These are phyloP conservation scores for Apotomis capreana DNA, from an alignment of 2,888 invertebrate species.

Conservation along the genomic window DNA sequence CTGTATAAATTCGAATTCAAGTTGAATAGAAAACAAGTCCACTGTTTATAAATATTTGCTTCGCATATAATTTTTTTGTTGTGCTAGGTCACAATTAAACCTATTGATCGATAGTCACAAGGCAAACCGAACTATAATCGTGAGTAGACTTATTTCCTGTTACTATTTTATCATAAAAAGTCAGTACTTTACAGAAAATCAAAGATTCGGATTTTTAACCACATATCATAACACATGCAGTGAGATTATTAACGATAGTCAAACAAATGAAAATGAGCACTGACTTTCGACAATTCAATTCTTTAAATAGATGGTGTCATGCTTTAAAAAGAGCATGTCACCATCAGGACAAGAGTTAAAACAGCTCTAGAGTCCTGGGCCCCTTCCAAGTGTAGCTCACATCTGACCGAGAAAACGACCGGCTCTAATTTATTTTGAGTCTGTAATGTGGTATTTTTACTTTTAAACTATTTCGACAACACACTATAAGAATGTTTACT, in stretches of 20 bases:
- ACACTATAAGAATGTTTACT: no score
- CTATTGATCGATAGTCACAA: no score
- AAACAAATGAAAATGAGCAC: not conserved
- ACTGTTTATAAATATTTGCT: not conserved
- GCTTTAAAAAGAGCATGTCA: slow-evolving; percentile 17
- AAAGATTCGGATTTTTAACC: no score
- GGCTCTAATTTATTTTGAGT: no score
- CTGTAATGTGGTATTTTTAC: no score
- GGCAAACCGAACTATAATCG: not conserved
- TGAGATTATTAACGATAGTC: not conserved
- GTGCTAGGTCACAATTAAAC: no score
- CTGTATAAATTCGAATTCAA: slow-evolving; percentile 4
- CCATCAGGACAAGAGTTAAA: slow-evolving; percentile 21
- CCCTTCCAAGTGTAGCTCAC: slow-evolving; percentile 1
- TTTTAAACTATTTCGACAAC: no score
- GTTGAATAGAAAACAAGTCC: slow-evolving; percentile 8
- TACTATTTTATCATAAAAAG: slow-evolving; percentile 7
- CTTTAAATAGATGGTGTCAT: slow-evolving; percentile 19
- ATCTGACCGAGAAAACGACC: not conserved
- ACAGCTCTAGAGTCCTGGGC: slow-evolving; percentile 27
- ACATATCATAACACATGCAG: no score
- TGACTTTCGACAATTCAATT: slow-evolving; percentile 18
- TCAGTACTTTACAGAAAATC: not conserved
- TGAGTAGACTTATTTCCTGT: slow-evolving; percentile 22
- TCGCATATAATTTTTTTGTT: no score